Conservation (phyloP, 2,888 invertebrate species). For the Flexamia atlantica region DNA sequence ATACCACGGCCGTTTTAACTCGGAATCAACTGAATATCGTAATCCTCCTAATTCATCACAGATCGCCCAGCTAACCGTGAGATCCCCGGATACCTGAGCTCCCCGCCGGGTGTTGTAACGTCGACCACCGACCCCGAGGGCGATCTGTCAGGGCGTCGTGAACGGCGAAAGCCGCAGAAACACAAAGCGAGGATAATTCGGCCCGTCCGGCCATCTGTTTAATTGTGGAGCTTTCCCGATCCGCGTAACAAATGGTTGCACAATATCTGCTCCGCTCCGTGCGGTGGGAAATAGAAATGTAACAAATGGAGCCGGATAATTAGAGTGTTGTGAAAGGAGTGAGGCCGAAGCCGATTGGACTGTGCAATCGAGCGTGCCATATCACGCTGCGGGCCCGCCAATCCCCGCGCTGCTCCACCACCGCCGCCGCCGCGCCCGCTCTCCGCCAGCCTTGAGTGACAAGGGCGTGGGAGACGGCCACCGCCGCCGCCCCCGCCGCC, state of each 20-base stretch:
- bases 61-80: not conserved
- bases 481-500: not conserved
- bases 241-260: conserved; percentile 57
- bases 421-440: not conserved
- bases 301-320: conserved; percentile 61
- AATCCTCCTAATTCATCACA: not conserved
- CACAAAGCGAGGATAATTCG: conserved; percentile 35
- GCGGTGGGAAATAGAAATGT: conserved; percentile 61
- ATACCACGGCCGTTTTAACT: too few relatives aligned
- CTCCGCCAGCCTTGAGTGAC: conserved; percentile 46
- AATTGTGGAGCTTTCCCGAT: conserved; percentile 53
- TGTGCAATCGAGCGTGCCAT: conserved; percentile 61
- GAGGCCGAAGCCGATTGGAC: conserved; percentile 45
- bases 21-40: not conserved
- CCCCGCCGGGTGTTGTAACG: not conserved
- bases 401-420: conserved; percentile 8
- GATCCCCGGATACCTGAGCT: not conserved
- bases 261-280: conserved; percentile 31
- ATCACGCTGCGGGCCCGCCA: conserved; percentile 59
- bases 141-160: conserved; percentile 51
- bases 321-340: conserved; percentile 56
- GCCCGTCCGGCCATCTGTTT: conserved; percentile 48
- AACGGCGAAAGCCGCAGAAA: conserved; percentile 40
- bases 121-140: not conserved
- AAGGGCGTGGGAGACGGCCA: conserved; percentile 28